Conservation (phyloP, 2,113 vertebrate species). For the Campylomormyrus numenius region DNA sequence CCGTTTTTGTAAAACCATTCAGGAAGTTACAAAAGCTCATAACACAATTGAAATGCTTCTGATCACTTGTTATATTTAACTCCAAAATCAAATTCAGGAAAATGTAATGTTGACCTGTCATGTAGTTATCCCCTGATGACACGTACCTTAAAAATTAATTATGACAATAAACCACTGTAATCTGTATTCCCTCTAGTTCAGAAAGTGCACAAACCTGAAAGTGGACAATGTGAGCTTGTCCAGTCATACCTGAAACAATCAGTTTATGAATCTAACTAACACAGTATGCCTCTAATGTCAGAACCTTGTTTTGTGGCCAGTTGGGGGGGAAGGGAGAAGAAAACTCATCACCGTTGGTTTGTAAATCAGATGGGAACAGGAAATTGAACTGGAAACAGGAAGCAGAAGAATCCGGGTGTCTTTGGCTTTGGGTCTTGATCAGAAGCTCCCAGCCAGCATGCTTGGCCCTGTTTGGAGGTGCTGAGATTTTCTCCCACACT, state of each 20-base stretch:
- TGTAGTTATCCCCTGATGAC: neutral
- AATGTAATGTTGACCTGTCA: neutral
- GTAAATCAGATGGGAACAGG: neutral
- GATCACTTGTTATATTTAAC: neutral
- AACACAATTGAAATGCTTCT: neutral
- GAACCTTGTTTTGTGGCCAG: neutral
- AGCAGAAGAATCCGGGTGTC: neutral
- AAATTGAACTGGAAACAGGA: slow-evolving; percentile 5
- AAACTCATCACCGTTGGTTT: neutral
- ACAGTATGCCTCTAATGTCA: neutral
- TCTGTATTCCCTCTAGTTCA: neutral
- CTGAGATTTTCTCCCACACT: neutral
- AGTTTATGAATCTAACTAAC: neutral
- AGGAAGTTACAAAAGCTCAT: neutral
- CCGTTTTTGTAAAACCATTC: neutral
- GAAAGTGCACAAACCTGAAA: too few species aligned
- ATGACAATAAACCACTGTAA: neutral
- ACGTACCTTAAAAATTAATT: neutral
- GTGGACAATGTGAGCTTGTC: neutral
- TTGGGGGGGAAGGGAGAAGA: neutral
- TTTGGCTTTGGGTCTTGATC: neutral
- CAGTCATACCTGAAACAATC: neutral
- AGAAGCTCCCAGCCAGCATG: neutral
- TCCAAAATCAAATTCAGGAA: neutral
- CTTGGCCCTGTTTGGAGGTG: neutral